phyloP scores from a whole-genome alignment of 2,113 vertebrate genomes.

The Misgurnus mizolepis region DNA sequence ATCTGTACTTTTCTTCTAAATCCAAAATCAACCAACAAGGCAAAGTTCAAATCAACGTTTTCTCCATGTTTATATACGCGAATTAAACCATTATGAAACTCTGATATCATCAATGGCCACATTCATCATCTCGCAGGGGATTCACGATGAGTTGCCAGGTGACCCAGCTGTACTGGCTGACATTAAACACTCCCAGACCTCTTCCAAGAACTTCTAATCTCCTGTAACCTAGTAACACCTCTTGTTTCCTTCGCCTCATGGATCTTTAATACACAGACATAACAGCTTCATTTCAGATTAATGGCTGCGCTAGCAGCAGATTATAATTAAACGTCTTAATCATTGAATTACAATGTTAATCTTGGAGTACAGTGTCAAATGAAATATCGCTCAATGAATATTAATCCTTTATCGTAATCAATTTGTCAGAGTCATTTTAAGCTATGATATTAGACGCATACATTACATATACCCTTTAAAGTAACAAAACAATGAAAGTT shows the following conservation, averaged over 20 bases:
- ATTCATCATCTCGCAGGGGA: constrained; percentile 50
- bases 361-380: too few relatives aligned
- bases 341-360: background rate
- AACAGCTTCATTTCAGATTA: constrained; percentile 35
- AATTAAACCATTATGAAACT: constrained; percentile 28
- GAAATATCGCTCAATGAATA: constrained; percentile 6
- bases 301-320: constrained; percentile 12
- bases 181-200: constrained; percentile 50
- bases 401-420: constrained; percentile 1
- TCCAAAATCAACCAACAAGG: background rate
- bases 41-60: background rate
- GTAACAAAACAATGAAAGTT: too few relatives aligned
- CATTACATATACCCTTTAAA: background rate
- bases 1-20: too few relatives aligned
- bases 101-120: constrained; percentile 31
- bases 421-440: background rate
- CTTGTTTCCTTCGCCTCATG: constrained; percentile 57
- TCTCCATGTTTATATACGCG: background rate
- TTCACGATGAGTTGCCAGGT: constrained; percentile 53
- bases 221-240: constrained; percentile 60
- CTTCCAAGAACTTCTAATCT: constrained; percentile 58
- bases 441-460: background rate
- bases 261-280: constrained; percentile 54
- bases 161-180: constrained; percentile 50
- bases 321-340: constrained; percentile 33